These are phyloP conservation scores for Tenthredo amoena DNA, from an alignment of 2,888 invertebrate genomes.

Conservation along the genomic window DNA sequence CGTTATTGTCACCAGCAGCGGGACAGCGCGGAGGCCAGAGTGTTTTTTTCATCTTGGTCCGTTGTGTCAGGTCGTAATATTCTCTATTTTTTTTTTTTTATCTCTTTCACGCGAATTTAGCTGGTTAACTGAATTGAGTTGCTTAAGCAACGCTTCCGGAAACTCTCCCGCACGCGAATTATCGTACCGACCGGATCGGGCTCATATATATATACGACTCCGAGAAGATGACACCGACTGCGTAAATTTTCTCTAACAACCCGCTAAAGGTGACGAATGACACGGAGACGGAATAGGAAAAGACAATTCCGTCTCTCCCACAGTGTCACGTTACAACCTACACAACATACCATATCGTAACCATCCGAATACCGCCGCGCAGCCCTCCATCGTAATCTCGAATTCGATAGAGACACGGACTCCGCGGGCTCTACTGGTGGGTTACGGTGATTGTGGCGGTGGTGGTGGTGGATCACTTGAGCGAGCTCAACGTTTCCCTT, in stretches of 20 bases:
- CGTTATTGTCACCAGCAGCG: constrained; percentile 40
- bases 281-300: neutral
- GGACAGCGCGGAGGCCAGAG: neutral
- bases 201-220: constrained; percentile 59
- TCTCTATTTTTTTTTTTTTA: neutral
- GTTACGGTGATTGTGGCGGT: neutral
- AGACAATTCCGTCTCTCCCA: neutral
- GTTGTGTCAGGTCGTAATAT: neutral
- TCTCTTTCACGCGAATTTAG: constrained; percentile 64
- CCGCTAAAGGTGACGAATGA: neutral
- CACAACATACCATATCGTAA: neutral
- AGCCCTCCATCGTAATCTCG: neutral
- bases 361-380: neutral
- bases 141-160: constrained; percentile 55
- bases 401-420: neutral
- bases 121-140: constrained; percentile 70
- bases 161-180: constrained; percentile 51
- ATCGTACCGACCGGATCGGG: constrained; percentile 57
- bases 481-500: constrained; percentile 76
- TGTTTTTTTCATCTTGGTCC: neutral
- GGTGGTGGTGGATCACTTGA: constrained; percentile 52
- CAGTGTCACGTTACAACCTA: neutral
- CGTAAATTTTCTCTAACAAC: neutral
- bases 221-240: constrained; percentile 61
- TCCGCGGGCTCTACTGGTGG: neutral